Conservation (phyloP, 2,888 invertebrate genomes). For the Ditylenchus weischeri region DNA sequence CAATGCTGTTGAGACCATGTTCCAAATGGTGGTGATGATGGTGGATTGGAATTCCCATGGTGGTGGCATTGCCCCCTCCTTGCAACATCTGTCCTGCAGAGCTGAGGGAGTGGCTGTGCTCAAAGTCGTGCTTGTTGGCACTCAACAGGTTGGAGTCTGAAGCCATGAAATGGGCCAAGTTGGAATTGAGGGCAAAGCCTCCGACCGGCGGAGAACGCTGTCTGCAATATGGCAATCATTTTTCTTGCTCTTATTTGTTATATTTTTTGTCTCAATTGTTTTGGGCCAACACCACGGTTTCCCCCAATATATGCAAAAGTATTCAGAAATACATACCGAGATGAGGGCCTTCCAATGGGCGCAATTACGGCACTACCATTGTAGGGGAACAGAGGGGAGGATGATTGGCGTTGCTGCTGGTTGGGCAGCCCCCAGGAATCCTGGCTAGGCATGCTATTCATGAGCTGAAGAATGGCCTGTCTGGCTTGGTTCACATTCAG, state of each 20-base stretch:
- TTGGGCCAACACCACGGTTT: background rate
- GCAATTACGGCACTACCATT: conserved; percentile 3
- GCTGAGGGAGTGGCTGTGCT: conserved; percentile 38
- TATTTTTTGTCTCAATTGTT: background rate
- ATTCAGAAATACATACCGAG: background rate
- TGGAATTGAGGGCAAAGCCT: conserved; percentile 32
- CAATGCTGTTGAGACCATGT: background rate
- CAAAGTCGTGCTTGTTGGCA: conserved; percentile 33
- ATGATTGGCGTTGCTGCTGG: conserved; percentile 12
- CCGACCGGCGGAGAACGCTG: conserved; percentile 17
- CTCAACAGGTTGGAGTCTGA: conserved; percentile 9
- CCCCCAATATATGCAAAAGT: background rate
- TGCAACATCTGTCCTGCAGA: conserved; percentile 18
- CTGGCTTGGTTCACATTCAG: conserved; percentile 28
- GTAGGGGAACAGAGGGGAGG: conserved; percentile 17
- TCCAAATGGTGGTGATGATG: conserved; percentile 8
- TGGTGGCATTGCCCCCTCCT: background rate
- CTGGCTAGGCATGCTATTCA: conserved; percentile 26
- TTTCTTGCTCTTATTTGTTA: background rate
- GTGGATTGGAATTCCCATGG: conserved; percentile 5
- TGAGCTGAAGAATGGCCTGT: conserved; percentile 23
- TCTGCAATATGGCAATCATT: conserved; percentile 1
- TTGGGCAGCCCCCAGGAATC: conserved; percentile 23
- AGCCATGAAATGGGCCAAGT: conserved; percentile 5
- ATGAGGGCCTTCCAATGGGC: conserved; percentile 5